Percentiles rank a stretch among this genome's conserved stretches.
Evolutionary conservation across 2,888 invertebrate genomes (phyloP).

Genomic region (Pollenia angustigena): DNA sequence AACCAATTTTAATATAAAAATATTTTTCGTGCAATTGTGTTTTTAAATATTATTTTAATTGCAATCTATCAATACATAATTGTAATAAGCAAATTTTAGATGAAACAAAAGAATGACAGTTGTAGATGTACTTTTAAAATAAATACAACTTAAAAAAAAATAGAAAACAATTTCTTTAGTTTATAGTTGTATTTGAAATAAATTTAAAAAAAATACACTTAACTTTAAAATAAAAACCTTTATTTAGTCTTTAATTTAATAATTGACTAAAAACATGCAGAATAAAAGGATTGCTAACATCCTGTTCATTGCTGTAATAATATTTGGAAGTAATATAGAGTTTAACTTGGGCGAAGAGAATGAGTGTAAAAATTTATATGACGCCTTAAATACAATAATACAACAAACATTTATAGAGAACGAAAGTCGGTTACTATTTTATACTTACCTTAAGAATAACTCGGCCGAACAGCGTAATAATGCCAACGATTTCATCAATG

Average conservation of each 20-base stretch:
- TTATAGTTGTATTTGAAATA: not conserved
- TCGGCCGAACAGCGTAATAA: not conserved
- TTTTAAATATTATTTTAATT: no score
- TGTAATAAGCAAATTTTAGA: no score
- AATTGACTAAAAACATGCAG: conserved; percentile 25
- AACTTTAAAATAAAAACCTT: not conserved
- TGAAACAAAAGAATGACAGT: no score
- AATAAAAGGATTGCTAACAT: not conserved
- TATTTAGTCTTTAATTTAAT: conserved; percentile 20
- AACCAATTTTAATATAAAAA: not conserved
- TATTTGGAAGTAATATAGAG: not conserved
- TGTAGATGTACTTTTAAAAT: no score
- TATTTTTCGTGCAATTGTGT: not conserved
- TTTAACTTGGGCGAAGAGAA: not conserved
- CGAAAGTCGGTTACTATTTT: conserved; percentile 1
- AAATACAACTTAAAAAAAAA: no score
- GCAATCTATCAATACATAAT: no score
- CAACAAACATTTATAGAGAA: conserved; percentile 4
- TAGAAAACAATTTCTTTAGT: no score
- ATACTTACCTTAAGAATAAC: conserved; percentile 16
- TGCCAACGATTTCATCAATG: conserved; percentile 46
- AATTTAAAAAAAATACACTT: not conserved
- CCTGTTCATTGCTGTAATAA: not conserved
- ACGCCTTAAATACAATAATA: conserved; percentile 19
- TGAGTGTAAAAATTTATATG: not conserved